Evolutionary conservation across 2,113 vertebrate species (phyloP).

Genomic region (Urocolius indicus): DNA sequence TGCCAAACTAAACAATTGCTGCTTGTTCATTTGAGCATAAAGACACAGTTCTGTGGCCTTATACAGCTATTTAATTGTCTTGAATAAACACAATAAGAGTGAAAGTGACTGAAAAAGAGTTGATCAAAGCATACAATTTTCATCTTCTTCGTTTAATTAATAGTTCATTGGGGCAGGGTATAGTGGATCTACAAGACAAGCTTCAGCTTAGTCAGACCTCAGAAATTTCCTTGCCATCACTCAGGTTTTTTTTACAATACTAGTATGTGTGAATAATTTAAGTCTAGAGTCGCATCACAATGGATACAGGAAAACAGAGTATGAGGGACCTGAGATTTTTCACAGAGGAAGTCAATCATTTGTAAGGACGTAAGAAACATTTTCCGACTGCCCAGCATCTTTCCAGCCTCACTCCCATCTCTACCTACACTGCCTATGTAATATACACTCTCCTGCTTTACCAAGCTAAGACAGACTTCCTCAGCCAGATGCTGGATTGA

Average conservation of each 20-base stretch:
- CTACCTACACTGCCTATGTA: not conserved
- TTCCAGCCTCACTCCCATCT: not conserved
- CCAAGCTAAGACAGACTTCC: not conserved
- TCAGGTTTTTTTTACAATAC: not conserved
- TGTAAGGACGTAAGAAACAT: not conserved
- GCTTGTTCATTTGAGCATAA: conserved; percentile 28
- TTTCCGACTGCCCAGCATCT: not conserved
- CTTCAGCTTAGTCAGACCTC: not conserved
- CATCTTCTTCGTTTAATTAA: conserved; percentile 7
- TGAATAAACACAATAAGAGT: conserved; percentile 3
- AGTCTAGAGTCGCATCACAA: not conserved
- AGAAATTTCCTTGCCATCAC: not conserved
- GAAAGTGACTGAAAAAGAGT: not conserved
- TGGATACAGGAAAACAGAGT: not conserved
- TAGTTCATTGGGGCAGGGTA: not conserved
- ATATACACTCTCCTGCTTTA: not conserved
- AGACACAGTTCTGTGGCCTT: not conserved
- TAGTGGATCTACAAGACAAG: not conserved
- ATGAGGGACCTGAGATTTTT: not conserved
- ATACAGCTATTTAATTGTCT: conserved; percentile 16
- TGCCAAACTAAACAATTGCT: not conserved
- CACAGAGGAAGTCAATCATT: not conserved
- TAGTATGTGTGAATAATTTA: not conserved
- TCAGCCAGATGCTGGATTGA: not conserved
- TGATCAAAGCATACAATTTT: not conserved